These are phyloP conservation scores for Spea bombifrons DNA, from an alignment of 2,113 vertebrate species.

Conservation along the genomic window DNA sequence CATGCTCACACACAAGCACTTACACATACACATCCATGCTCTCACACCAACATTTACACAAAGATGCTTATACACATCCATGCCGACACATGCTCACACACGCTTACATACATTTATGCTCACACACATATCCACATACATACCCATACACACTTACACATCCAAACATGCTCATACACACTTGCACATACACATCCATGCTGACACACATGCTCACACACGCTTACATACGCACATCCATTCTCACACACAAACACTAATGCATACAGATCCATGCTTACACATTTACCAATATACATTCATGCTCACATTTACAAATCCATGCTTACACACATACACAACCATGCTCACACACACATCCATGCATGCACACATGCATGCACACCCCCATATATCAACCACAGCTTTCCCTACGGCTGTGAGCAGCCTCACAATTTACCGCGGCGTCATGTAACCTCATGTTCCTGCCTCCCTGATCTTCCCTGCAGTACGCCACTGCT, in stretches of 20 bases:
- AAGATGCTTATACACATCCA: not conserved
- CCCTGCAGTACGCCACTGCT: too few relatives aligned
- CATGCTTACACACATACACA: too few relatives aligned
- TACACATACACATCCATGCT: not conserved
- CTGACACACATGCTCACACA: not conserved
- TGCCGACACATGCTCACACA: not conserved
- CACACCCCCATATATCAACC: too few relatives aligned
- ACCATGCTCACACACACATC: too few relatives aligned
- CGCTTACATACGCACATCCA: not conserved
- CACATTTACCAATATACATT: too few relatives aligned
- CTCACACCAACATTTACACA: not conserved
- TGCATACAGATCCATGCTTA: too few relatives aligned
- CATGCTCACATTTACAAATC: too few relatives aligned
- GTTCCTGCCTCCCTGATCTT: too few relatives aligned
- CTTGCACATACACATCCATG: not conserved
- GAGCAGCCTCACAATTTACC: too few relatives aligned
- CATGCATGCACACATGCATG: too few relatives aligned
- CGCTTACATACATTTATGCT: not conserved
- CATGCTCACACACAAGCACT: not conserved
- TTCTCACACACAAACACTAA: not conserved
- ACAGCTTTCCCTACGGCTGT: too few relatives aligned
- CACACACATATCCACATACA: not conserved
- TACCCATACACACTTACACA: not conserved
- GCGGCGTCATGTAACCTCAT: too few relatives aligned
- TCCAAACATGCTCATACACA: not conserved